Evolutionary conservation across 2,113 vertebrate species (phyloP), one percentile per base, ranked within the genome.

Genomic region (Pterocles gutturalis): DNA sequence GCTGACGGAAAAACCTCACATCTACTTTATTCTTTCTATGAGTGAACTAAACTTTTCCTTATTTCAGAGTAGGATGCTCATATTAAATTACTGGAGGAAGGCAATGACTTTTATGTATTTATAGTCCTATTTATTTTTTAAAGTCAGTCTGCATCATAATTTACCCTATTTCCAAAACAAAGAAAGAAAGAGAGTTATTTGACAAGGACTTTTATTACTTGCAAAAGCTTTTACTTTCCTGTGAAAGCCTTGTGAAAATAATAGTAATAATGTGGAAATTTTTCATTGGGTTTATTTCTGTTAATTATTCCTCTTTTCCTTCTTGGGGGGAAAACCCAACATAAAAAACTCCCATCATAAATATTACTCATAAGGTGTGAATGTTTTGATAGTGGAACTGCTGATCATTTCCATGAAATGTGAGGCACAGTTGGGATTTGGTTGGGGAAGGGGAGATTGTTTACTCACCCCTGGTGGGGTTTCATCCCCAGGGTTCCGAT

Each of bases 351-450:
- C 91, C 94, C 91, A 64, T 95, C 89, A 54, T 96, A 98, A 98
- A 95, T 97, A 97, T 96, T 97, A 94, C 87, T 97, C 95, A 97
- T 89, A 90, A 95, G 90, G 80, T 38, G 17, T 97, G 93, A 97
- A 94, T 97, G 91, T 97, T 97, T 97, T 96, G 93, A 78, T 95
- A 97, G 89, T 78, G 67, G 87, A 89, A 83, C 64, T 89, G 82
- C 62, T 95, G 92, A 92, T 96, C 87, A 83, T 91, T 96, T 97
- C 97, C 95, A 92, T 96, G 94, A 97, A 98, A 96, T 96, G 89
- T 83, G 80, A 96, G 89, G 93, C 94, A 69, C 80, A 43, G 29
- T 55, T 91, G 94, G 90, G 88, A 95, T 92, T 95, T 93, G 17
- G 7, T 45, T 84, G 77, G 41, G 83, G 81, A 89, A 94, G 65